Base-by-base conservation (phyloP, 2,888 invertebrate genomes). In the Limnephilus auricula region DNA sequence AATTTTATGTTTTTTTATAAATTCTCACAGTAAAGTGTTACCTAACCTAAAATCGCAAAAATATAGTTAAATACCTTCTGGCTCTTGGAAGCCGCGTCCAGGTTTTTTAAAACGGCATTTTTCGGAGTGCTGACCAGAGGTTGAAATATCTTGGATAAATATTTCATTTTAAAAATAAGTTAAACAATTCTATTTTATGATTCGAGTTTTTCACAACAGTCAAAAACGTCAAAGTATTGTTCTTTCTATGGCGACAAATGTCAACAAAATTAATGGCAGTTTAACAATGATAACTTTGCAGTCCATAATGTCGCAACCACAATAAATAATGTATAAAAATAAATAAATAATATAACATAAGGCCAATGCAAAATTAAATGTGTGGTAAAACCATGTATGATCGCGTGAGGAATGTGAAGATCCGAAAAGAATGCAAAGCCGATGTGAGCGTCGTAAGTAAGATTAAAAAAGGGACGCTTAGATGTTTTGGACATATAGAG, bases 71-170 rank as follows among this genome's bases (percentile, higher is more conserved):
- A 34, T 40, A 98, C 98, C 95, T 97, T 97, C 94, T 98, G 98
- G 94, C 98, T 98, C 94, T 97, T 97, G 12, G 98, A 97, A 10
- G 96, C 96, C 12, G 96, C 95, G 92, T 97, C 96, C 2, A 96
- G 96, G 93, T 96, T 95, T 94, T 97, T 97, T 2, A 97, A 94
- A 93, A 95, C 95, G 0, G 96, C 96, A 94, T 97, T 96, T 94
- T 97, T 97, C 2, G 97, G 97, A 93, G 97, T 95, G 4, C 96
- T 94, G 34, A 96, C 95, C 2, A 97, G 93, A 0, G 98, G 98
- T 94, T 97, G 97, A 94, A 98, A 98, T 93, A 98, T 94, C 94
- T 96, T 96, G 0, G 98, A 97, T 45, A 97, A 80, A 84, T 92
- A 93, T 90, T 93, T 93, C 92, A 93, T 93, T 32, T 30, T 92